phyloP scores from a whole-genome alignment of 2,888 invertebrate genomes.

The Muschampia staudingeri region DNA sequence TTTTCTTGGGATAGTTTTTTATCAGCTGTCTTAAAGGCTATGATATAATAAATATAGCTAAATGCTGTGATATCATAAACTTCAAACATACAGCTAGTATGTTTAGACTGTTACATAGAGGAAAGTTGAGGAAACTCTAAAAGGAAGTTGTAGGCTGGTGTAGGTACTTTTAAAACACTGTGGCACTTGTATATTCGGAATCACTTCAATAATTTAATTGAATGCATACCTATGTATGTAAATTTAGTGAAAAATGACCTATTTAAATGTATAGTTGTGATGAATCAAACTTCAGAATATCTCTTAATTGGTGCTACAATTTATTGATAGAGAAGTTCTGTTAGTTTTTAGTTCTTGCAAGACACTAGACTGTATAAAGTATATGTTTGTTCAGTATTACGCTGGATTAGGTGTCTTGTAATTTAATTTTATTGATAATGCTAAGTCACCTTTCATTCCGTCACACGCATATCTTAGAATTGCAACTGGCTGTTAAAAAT shows the following conservation, averaged over 20 bases:
- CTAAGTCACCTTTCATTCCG: slow-evolving; percentile 32
- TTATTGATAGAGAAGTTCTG: slow-evolving; percentile 46
- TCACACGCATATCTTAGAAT: slow-evolving; percentile 26
- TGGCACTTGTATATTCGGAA: too few species aligned
- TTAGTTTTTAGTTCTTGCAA: slow-evolving; percentile 37
- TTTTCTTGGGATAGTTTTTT: too few species aligned
- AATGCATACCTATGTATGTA: neutral
- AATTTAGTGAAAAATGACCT: neutral
- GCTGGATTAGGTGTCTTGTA: slow-evolving; percentile 27
- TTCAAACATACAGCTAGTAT: too few species aligned
- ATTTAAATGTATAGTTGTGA: slow-evolving; percentile 1
- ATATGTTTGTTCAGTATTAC: slow-evolving; percentile 22
- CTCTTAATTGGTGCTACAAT: slow-evolving; percentile 52
- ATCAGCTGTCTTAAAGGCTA: too few species aligned
- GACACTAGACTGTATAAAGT: slow-evolving; percentile 33
- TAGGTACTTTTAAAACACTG: too few species aligned
- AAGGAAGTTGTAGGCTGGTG: too few species aligned
- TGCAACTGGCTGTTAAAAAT: slow-evolving; percentile 39
- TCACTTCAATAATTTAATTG: too few species aligned
- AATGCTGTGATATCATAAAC: too few species aligned
- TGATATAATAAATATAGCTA: too few species aligned
- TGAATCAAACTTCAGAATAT: slow-evolving; percentile 45
- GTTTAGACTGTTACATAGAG: too few species aligned
- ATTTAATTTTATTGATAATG: neutral
- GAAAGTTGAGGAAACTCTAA: too few species aligned